Conservation (phyloP, 2,888 invertebrate species). For the Eilema caniola region DNA sequence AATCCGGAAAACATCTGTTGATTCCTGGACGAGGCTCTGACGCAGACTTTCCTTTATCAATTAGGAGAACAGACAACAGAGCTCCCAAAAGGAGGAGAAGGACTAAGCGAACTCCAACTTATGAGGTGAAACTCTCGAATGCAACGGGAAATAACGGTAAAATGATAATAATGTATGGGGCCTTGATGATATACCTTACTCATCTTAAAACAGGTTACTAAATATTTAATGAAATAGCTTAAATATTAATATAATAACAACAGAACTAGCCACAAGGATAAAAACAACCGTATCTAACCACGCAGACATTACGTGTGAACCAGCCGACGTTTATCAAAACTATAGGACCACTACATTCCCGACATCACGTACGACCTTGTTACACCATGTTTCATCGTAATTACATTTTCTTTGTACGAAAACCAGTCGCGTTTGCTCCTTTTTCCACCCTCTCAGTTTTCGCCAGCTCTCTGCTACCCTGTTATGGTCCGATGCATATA, state of each 20-base stretch:
- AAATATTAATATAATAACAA: neutral
- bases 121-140: too few species aligned
- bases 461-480: conserved; percentile 24
- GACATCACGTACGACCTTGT: conserved; percentile 42
- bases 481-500: conserved; percentile 30
- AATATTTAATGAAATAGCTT: neutral
- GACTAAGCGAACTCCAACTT: too few species aligned
- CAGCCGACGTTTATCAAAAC: conserved; percentile 4
- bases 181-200: too few species aligned
- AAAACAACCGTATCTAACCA: neutral
- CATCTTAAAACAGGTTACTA: too few species aligned
- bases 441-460: conserved; percentile 40
- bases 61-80: too few species aligned
- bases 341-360: conserved; percentile 7
- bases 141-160: too few species aligned
- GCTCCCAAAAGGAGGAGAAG: too few species aligned
- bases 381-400: conserved; percentile 57
- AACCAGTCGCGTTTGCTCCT: conserved; percentile 30
- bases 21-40: too few species aligned
- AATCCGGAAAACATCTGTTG: too few species aligned
- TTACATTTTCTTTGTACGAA: conserved; percentile 62
- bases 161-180: too few species aligned
- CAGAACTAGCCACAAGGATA: neutral
- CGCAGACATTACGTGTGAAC: neutral
- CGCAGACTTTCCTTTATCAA: too few species aligned